Base-by-base conservation (phyloP, 1,140 invertebrate species). In the Heterodera carotae region DNA sequence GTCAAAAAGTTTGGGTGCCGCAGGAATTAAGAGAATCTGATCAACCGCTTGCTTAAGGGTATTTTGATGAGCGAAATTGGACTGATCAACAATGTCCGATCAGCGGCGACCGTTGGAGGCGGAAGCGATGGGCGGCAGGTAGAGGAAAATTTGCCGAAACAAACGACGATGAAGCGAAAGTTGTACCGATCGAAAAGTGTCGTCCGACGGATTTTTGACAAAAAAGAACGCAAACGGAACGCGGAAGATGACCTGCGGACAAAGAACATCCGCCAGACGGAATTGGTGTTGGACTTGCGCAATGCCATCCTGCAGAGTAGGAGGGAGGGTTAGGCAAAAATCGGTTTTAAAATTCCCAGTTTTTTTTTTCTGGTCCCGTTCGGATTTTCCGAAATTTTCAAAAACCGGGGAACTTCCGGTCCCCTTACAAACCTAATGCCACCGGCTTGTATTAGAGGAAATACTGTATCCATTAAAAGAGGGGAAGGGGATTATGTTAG, bases 1-100 rank as follows among this genome's bases (percentile, higher is more conserved):
- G n/a, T n/a, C n/a, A n/a, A n/a, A n/a, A n/a, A n/a, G n/a, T n/a
- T n/a, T n/a, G n/a, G n/a, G n/a, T n/a, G n/a, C n/a, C n/a, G n/a
- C n/a, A n/a, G n/a, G n/a, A n/a, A n/a, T n/a, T n/a, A n/a, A n/a
- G n/a, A n/a, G n/a, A n/a, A n/a, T n/a, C n/a, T n/a, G n/a, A n/a
- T n/a, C n/a, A n/a, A n/a, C n/a, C n/a, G n/a, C n/a, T n/a, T n/a
- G n/a, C n/a, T 85, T 72, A 18, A 84, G 81, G 95, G 95, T 8
- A 96, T 96, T 89, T 90, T 98, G 34, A 97, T 98, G 95, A 93
- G 94, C 31, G 94, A 98, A 88, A 94, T 96, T 88, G 95, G 95
- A 60, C 66, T 84, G 59, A 84, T 83, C 67, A 67, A 79, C 27
- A 69, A 81, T 53, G 39, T 53, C 33, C 48, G 48, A 56, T 56